phyloP scores from a whole-genome alignment of 2,888 invertebrate species.

The Hylaea fasciaria region DNA sequence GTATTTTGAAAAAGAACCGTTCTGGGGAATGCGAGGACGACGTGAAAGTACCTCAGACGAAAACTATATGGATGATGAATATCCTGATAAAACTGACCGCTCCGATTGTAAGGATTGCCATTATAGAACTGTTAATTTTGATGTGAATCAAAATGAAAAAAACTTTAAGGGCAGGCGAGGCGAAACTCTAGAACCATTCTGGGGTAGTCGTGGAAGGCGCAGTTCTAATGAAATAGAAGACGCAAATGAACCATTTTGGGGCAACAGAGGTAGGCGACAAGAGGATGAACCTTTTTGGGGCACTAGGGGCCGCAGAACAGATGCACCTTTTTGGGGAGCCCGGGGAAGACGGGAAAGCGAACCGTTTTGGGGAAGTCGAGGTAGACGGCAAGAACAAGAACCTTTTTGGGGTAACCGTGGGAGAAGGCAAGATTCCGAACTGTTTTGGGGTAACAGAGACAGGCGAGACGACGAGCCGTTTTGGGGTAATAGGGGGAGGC shows the following conservation, averaged over 20 bases:
- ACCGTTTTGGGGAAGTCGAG: constrained; percentile 69
- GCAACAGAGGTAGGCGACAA: constrained; percentile 60
- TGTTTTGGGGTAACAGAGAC: constrained; percentile 48
- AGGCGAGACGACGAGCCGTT: constrained; percentile 58
- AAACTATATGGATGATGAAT: constrained; percentile 47
- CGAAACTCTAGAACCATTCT: constrained; percentile 60
- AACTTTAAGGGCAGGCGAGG: constrained; percentile 46
- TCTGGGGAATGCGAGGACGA: constrained; percentile 74
- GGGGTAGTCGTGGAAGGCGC: constrained; percentile 60
- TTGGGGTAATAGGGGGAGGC: constrained; percentile 62
- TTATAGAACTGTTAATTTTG: constrained; percentile 40
- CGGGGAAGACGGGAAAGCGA: constrained; percentile 48
- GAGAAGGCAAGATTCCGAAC: constrained; percentile 50
- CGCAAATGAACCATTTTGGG: constrained; percentile 61
- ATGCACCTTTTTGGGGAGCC: constrained; percentile 53
- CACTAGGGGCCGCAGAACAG: constrained; percentile 54
- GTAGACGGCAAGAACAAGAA: constrained; percentile 64
- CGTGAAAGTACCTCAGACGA: constrained; percentile 61
- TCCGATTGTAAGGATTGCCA: constrained; percentile 52
- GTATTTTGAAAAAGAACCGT: constrained; percentile 61
- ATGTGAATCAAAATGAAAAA: constrained; percentile 24
- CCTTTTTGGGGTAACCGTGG: constrained; percentile 67
- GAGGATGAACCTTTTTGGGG: constrained; percentile 59
- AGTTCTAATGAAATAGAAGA: constrained; percentile 48
- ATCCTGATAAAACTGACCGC: constrained; percentile 33